Evolutionary conservation across 2,797 vertebrate species (phyloP), one percentile per base, ranked within the genome.

Genomic region (Anabacerthia variegaticeps): DNA sequence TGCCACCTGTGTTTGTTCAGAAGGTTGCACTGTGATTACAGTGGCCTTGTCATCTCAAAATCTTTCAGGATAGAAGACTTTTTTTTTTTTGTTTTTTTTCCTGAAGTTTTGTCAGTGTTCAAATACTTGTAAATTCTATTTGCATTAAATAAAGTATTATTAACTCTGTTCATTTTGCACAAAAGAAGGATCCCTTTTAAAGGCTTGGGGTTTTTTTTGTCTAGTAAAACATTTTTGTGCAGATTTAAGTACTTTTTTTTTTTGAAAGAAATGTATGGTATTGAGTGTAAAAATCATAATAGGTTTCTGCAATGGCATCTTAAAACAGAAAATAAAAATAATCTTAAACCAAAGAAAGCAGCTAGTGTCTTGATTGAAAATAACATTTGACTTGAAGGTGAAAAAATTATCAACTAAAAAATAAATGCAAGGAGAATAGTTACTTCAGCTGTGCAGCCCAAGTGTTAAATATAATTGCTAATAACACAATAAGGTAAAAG

Each of bases 331-430:
- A 97, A 97, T 92, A 97, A 94, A 95, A 89, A 62, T 67, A 78
- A 92, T 85, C 66, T 93, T 93, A 95, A 95, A 96, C 67, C 83
- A 81, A 94, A 84, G 81, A 93, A 88, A 92, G 89, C 80, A 96
- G 77, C 79, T 94, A 95, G 80, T 85, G 89, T 95, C 92, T 92
- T 96, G 72, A 78, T 96, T 96, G 93, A 95, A 94, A 74, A 56
- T 89, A 88, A 85, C 61, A 10, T 23, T 66, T 82, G 77, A 32
- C 34, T 48, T 89, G 14, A 94, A 67, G 36, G 67, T 77, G 20
- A 3, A 15, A 14, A 67, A 51, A 67, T 7, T 36, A 36, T 46
- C 62, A 49, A 54, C 41, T 75, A 14, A 84, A 85, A 83, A 62
- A 52, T 46, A 86, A 89, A 80, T 36, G 41, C 44, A 67, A 79